phyloP scores from a whole-genome alignment of 2,888 invertebrate genomes.

The Drosophila emarginata region DNA sequence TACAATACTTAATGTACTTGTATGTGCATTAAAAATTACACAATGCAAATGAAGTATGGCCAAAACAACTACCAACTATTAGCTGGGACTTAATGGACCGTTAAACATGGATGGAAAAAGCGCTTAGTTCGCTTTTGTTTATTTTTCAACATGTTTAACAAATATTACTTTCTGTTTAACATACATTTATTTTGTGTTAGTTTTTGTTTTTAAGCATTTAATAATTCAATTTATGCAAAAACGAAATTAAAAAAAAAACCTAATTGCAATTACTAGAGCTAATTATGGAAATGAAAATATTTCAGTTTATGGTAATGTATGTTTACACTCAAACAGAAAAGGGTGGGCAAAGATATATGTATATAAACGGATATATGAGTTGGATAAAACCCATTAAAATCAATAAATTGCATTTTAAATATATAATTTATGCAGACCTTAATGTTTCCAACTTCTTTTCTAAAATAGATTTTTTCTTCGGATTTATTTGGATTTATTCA shows the following conservation, averaged over 20 bases:
- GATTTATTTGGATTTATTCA: too few relatives aligned
- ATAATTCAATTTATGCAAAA: conserved; percentile 47
- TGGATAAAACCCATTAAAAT: too few relatives aligned
- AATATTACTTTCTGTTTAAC: conserved; percentile 47
- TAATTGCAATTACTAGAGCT: conserved; percentile 13
- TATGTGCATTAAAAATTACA: conserved; percentile 14
- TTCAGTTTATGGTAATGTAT: not conserved
- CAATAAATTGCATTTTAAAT: too few relatives aligned
- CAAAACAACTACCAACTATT: conserved; percentile 18
- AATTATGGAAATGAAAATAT: conserved; percentile 14
- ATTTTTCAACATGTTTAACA: conserved; percentile 43
- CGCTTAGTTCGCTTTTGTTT: conserved; percentile 25
- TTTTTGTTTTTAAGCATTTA: conserved; percentile 20
- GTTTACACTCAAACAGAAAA: too few relatives aligned
- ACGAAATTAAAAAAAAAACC: conserved; percentile 20
- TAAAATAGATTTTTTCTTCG: too few relatives aligned
- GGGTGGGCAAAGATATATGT: too few relatives aligned
- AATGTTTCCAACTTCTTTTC: too few relatives aligned
- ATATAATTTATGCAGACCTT: too few relatives aligned
- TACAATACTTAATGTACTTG: not conserved
- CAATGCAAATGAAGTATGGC: conserved; percentile 8
- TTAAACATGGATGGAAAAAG: conserved; percentile 11
- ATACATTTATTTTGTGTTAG: conserved; percentile 33
- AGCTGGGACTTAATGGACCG: conserved; percentile 31
- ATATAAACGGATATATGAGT: too few relatives aligned